Percentiles rank a stretch among this genome's conserved stretches.
phyloP scores from a whole-genome alignment of 2,797 vertebrate genomes.

The Nannoperca obscura region DNA sequence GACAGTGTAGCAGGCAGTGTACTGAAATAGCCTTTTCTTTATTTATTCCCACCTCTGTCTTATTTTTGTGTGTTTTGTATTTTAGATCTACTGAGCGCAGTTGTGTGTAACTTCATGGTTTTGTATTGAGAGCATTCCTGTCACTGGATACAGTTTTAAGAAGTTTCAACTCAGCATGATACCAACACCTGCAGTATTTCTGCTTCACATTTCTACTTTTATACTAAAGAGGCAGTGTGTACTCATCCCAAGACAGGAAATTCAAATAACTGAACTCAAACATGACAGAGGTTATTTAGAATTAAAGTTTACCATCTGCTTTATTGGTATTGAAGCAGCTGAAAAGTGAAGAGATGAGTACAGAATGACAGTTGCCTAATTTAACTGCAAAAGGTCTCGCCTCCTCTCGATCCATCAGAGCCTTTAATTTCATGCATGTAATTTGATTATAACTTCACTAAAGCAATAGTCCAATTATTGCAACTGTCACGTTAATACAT shows the following conservation, averaged over 20 bases:
- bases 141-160: slow-evolving; percentile 43
- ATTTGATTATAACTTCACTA: slow-evolving; percentile 17
- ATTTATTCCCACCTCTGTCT: slow-evolving; percentile 59
- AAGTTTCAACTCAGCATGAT: slow-evolving; percentile 57
- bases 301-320: slow-evolving; percentile 9
- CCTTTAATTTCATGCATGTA: not conserved
- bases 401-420: not conserved
- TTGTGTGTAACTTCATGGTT: slow-evolving; percentile 56
- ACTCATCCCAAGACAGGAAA: slow-evolving; percentile 39
- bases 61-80: slow-evolving; percentile 65
- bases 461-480: not conserved
- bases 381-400: not conserved
- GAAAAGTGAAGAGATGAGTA: not conserved
- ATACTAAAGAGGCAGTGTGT: slow-evolving; percentile 74
- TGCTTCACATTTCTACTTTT: slow-evolving; percentile 66
- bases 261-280: slow-evolving; percentile 13
- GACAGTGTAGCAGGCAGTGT: slow-evolving; percentile 29
- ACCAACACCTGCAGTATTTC: slow-evolving; percentile 40
- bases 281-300: slow-evolving; percentile 10
- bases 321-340: slow-evolving; percentile 12
- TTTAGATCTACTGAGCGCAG: slow-evolving; percentile 58
- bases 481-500: slow-evolving; percentile 3
- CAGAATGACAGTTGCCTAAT: not conserved
- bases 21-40: slow-evolving; percentile 50
- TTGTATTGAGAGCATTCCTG: slow-evolving; percentile 63